Conservation (phyloP, 2,888 invertebrate species). For the Plebejus anna region DNA sequence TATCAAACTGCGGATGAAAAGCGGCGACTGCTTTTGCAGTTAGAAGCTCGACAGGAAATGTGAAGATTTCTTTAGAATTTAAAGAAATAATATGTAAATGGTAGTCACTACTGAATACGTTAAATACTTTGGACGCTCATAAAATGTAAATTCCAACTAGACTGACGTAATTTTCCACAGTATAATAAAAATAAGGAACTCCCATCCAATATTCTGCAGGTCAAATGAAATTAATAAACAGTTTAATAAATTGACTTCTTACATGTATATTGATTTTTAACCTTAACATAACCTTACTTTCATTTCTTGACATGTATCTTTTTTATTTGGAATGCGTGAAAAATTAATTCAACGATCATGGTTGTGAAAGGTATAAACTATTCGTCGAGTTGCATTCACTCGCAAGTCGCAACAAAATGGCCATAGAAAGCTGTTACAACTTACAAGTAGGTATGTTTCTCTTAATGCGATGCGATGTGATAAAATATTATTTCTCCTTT, state of each 20-base stretch:
- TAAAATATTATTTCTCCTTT: neutral
- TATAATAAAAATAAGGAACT: neutral
- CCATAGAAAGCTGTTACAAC: constrained; percentile 41
- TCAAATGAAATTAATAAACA: neutral
- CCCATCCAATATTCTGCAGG: neutral
- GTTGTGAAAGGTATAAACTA: constrained; percentile 41
- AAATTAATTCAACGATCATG: constrained; percentile 1
- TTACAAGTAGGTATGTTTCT: constrained; percentile 36
- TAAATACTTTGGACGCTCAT: neutral
- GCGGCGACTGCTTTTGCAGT: neutral
- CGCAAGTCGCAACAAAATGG: constrained; percentile 36
- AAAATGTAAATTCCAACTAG: neutral
- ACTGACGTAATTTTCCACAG: neutral
- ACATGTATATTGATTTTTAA: neutral
- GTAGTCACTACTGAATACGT: neutral
- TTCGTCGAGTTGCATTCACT: constrained; percentile 36
- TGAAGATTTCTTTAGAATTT: neutral
- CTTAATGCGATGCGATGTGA: constrained; percentile 35
- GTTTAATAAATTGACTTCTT: neutral
- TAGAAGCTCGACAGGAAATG: neutral
- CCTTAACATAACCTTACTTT: neutral
- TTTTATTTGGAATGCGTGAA: neutral
- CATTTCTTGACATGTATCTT: constrained; percentile 5
- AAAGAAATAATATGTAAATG: constrained; percentile 1
- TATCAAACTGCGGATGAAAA: neutral